phyloP scores from a whole-genome alignment of 2,797 vertebrate genomes.

The Ctenopoma multispine region DNA sequence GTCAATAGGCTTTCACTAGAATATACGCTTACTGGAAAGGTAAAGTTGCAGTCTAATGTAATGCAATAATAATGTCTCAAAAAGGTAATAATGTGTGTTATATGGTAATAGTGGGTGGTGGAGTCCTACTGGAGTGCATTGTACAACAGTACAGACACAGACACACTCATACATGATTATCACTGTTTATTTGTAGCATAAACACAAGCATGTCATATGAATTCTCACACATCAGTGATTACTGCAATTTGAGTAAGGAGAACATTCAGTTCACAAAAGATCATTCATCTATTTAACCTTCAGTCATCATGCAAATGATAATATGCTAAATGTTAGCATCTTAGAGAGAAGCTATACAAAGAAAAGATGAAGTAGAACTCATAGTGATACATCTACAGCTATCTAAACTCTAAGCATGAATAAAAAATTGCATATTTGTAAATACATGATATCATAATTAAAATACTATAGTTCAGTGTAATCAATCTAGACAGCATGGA shows the following conservation, averaged over 20 bases:
- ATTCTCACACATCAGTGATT: neutral
- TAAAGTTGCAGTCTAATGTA: too few relatives aligned
- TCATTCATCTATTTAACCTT: neutral
- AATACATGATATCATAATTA: constrained; percentile 9
- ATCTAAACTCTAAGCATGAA: neutral
- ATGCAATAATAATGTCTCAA: neutral
- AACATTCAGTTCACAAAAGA: neutral
- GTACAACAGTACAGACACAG: neutral
- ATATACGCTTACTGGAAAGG: neutral
- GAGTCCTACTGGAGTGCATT: too few relatives aligned
- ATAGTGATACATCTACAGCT: neutral
- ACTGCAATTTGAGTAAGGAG: neutral
- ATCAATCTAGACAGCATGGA: neutral
- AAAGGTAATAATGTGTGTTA: too few relatives aligned
- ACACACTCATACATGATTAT: constrained; percentile 1
- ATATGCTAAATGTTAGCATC: neutral
- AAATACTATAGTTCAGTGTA: neutral
- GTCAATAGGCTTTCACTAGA: neutral
- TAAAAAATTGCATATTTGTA: neutral
- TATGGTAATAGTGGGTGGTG: too few relatives aligned
- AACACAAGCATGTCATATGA: constrained; percentile 27
- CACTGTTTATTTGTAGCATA: constrained; percentile 40
- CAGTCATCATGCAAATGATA: neutral
- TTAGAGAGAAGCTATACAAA: neutral
- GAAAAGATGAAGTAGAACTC: neutral